Conservation (phyloP, 2,113 vertebrate genomes). For the Melanocharis versteri region DNA sequence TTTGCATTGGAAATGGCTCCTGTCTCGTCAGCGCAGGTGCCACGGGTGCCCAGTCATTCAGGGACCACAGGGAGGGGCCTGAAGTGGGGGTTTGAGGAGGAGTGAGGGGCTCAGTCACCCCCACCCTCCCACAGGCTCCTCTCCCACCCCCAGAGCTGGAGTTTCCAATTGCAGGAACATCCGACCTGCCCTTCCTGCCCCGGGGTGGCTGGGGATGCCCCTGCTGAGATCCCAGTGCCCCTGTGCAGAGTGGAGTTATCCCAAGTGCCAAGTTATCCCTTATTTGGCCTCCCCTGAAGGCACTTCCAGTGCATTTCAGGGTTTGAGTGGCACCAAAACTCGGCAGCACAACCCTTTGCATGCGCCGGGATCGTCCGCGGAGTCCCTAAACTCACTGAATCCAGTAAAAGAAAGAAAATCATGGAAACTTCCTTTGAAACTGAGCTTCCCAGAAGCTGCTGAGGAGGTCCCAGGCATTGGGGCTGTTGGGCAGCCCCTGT, state of each 20-base stretch:
- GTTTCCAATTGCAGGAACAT: neutral
- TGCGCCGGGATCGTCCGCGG: accelerated
- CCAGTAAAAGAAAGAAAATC: accelerated
- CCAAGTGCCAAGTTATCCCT: neutral
- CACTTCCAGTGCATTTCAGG: neutral
- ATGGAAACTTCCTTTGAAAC: neutral
- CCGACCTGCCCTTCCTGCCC: neutral
- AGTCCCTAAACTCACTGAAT: neutral
- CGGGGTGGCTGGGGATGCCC: accelerated
- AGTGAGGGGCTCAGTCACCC: neutral
- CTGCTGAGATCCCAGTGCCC: neutral
- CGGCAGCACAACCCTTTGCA: accelerated
- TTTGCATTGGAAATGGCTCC: neutral
- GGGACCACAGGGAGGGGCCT: neutral
- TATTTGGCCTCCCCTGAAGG: neutral
- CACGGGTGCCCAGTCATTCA: accelerated
- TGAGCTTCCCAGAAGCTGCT: neutral
- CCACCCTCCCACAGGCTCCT: neutral
- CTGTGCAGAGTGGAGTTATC: neutral
- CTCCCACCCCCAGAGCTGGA: accelerated
- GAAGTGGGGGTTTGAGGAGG: neutral
- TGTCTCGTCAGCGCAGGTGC: neutral
- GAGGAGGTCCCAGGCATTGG: neutral
- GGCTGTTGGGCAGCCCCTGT: accelerated
- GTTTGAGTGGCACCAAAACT: neutral